Base-by-base conservation (phyloP, 2,113 vertebrate genomes). In the Mystacornis crossleyi region DNA sequence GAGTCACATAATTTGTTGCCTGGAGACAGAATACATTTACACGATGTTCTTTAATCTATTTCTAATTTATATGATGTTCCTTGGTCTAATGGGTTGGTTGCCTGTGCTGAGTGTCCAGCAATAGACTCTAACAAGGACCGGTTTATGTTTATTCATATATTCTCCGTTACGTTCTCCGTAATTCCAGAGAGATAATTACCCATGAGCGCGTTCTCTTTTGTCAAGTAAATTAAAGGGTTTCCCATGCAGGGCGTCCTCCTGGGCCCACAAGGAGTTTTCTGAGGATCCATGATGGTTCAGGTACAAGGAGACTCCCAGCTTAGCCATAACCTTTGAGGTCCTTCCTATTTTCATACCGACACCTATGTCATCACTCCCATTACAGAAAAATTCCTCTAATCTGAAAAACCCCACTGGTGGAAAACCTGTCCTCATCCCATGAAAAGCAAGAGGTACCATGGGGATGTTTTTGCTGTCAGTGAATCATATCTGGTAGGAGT, bases 401-500 rank as follows among this genome's bases (percentile, higher is more conserved):
- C 38, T 65, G 91, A 95, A 97, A 77, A 97, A 91, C 69, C 77
- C 60, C 12, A 69, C 95, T 81, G 66, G 78, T 96, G 93, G 97
- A 98, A 98, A 98, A 97, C 94, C 96, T 96, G 75, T 61, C 95
- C 79, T 96, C 94, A 94, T 93, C 64, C 72, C 84, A 80, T 95
- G 95, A 97, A 96, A 98, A 98, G 81, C 66, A 81, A 91, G 85
- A 97, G 81, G 94, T 96, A 69, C 77, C 74, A 47, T 36, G 77
- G 45, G 91, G 77, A 95, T 97, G 95, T 96, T 98, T 94, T 97
- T 96, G 65, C 95, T 97, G 67, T 88, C 94, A 93, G 86, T 98
- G 98, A 98, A 97, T 98, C 97, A 98, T 90, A 87, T 96, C 95
- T 78, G 34, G 95, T 97, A 89, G 95, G 89, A 97, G 81, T 93